A percentile compares a stretch with the other conserved stretches of the same genome.
Evolutionary conservation across 1,140 invertebrate genomes (phyloP).

Genomic region (Platyscapa corneri): DNA sequence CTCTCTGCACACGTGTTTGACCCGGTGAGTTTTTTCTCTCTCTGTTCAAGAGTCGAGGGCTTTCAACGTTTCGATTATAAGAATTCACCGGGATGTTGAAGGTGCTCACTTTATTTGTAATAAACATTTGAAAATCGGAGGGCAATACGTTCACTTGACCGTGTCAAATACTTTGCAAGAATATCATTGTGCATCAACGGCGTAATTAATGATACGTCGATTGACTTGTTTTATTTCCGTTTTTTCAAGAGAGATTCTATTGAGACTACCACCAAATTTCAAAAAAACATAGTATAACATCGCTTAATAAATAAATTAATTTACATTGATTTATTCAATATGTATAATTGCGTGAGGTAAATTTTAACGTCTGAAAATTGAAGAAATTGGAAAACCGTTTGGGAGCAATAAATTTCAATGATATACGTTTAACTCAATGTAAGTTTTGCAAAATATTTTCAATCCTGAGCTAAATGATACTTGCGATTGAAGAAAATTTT

Average conservation of each 20-base stretch:
- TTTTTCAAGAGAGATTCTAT: not conserved
- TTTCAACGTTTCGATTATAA: constrained; percentile 16
- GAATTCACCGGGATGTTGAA: constrained; percentile 24
- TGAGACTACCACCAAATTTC: not conserved
- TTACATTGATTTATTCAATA: not conserved
- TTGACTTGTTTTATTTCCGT: not conserved
- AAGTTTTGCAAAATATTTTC: too few species aligned
- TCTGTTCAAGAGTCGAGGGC: not conserved
- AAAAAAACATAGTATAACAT: too few species aligned
- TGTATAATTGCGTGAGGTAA: not conserved
- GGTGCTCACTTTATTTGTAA: constrained; percentile 6
- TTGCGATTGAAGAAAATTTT: too few species aligned
- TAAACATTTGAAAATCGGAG: not conserved
- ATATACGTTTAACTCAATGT: too few species aligned
- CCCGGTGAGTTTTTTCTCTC: not conserved
- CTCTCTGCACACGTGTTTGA: not conserved
- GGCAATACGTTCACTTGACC: constrained; percentile 16
- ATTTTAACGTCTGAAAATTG: not conserved
- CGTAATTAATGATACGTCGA: not conserved
- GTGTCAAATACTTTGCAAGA: not conserved
- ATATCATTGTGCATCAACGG: not conserved
- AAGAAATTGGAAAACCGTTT: not conserved
- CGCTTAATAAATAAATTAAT: not conserved
- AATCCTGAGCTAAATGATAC: too few species aligned
- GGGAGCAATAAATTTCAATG: too few species aligned